Base-by-base conservation (phyloP, 2,113 vertebrate species). In the Callocephalon fimbriatum region DNA sequence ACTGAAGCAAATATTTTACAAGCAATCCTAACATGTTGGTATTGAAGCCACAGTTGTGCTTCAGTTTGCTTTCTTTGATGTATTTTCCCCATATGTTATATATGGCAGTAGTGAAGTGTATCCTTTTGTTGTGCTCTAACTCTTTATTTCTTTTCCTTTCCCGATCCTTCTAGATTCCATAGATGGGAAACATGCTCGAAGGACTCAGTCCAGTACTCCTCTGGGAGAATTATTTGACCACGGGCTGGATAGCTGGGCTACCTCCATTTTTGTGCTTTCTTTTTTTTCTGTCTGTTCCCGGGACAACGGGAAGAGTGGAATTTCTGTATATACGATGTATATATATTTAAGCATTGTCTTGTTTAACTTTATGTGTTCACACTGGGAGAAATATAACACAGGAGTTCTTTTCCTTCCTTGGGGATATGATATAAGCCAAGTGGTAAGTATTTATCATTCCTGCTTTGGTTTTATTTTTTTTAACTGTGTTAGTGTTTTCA, bases 341-440 rank as follows among this genome's bases (percentile, higher is more conserved):
- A 91, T 93, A 27, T 96, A 96, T 51, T 95, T 98, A 91, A 97
- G 94, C 86, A 94, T 97, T 67, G 84, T 97, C 84, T 95, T 98
- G 66, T 94, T 98, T 94, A 98, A 97, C 58, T 98, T 98, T 66
- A 97, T 97, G 96, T 95, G 98, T 79, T 98, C 97, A 32, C 97
- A 98, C 76, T 98, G 97, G 98, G 98, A 98, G 90, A 98, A 98
- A 86, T 98, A 98, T 35, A 98, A 97, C 90, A 98, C 98, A 63
- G 97, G 97, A 79, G 93, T 98, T 74, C 97, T 98, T 85, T 98
- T 98, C 95, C 97, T 98, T 96, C 97, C 97, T 59, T 98, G 97
- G 97, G 93, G 94, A 97, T 97, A 98, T 7, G 98, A 98, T 91
- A 92, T 97, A 92, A 98, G 97, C 93, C 97, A 98, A 96, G 92